Conservation (phyloP, 2,113 vertebrate species). For the Pituophis catenifer region DNA sequence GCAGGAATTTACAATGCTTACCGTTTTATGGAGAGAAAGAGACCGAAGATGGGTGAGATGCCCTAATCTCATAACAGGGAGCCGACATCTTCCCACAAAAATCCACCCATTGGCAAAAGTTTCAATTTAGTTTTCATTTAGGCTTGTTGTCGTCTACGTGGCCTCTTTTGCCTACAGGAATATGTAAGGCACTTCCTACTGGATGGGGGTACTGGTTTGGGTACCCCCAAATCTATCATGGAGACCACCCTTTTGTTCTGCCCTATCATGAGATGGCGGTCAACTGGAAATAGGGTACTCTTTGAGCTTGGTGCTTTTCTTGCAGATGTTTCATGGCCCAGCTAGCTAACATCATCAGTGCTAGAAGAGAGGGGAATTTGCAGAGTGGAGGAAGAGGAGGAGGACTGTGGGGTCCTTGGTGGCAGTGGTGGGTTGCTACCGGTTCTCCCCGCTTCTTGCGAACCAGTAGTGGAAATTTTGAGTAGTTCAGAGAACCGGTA, state of each 20-base stretch:
- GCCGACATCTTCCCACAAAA: background rate
- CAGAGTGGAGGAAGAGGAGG: too few species aligned
- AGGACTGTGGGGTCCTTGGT: too few species aligned
- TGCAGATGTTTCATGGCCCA: too few species aligned
- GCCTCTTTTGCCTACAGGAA: background rate
- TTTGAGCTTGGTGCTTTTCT: too few species aligned
- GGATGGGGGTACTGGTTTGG: background rate
- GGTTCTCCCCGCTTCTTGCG: too few species aligned
- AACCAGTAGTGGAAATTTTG: too few species aligned
- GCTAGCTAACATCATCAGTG: too few species aligned
- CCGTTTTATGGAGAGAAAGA: background rate
- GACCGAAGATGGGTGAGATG: background rate
- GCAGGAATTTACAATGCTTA: background rate
- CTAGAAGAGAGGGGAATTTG: too few species aligned
- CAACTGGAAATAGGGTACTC: background rate
- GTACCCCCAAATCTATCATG: background rate
- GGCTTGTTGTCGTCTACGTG: background rate
- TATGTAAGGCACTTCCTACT: background rate
- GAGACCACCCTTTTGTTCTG: background rate
- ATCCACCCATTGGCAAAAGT: background rate
- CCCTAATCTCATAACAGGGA: background rate
- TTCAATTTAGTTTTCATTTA: background rate
- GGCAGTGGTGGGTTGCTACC: too few species aligned
- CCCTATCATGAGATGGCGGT: too few species aligned
- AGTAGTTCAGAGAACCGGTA: too few species aligned